Evolutionary conservation across 1,140 invertebrate genomes (phyloP).

Genomic region (Uloborus diversus): DNA sequence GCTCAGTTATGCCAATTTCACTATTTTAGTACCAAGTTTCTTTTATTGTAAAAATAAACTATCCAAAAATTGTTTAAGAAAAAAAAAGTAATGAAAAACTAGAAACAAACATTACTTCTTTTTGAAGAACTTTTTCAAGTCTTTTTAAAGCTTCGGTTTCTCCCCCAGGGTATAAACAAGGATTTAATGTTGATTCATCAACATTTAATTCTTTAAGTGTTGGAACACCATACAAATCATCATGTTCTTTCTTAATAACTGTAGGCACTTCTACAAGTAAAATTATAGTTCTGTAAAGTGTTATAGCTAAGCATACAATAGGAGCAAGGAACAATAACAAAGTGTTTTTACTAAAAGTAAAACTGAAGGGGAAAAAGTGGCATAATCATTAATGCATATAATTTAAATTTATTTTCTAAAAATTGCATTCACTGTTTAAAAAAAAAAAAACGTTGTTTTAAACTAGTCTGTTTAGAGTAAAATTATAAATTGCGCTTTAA

Average conservation of each 20-base stretch:
- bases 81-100: background rate
- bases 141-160: constrained; percentile 33
- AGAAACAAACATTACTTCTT: constrained; percentile 1
- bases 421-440: too few relatives aligned
- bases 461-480: too few relatives aligned
- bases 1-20: too few relatives aligned
- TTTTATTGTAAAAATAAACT: background rate
- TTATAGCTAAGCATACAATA: too few relatives aligned
- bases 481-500: too few relatives aligned
- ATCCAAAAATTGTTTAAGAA: background rate
- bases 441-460: too few relatives aligned
- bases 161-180: constrained; percentile 41
- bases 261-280: constrained; percentile 5
- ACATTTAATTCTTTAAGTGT: constrained; percentile 38
- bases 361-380: too few relatives aligned
- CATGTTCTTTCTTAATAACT: constrained; percentile 8
- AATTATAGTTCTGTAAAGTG: too few relatives aligned
- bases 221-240: constrained; percentile 27
- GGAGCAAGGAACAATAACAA: too few relatives aligned
- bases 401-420: too few relatives aligned
- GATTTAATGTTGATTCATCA: background rate
- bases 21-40: background rate
- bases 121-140: background rate
- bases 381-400: too few relatives aligned
- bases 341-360: too few relatives aligned